Conservation (phyloP, 2,888 invertebrate genomes). For the Melieria picta region DNA sequence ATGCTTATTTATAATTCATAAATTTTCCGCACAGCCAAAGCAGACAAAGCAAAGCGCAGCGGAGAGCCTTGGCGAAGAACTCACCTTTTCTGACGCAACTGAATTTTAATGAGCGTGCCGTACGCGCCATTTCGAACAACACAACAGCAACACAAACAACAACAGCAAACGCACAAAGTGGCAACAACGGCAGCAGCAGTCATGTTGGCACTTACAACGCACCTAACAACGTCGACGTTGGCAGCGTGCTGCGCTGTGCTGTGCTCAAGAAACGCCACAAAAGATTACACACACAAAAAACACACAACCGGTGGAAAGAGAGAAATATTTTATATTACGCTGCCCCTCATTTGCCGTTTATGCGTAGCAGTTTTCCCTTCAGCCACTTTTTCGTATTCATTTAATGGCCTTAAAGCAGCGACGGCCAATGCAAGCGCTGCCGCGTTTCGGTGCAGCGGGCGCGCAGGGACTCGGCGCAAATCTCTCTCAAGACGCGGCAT, state of each 20-base stretch:
- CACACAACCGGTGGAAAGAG: no score
- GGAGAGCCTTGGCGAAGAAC: not conserved
- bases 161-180: no score
- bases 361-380: no score
- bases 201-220: no score
- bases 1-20: constrained; percentile 10
- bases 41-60: not conserved
- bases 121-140: constrained; percentile 18
- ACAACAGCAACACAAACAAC: not conserved
- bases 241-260: not conserved
- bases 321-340: no score
- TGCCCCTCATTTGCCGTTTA: no score
- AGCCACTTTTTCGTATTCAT: not conserved
- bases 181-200: no score
- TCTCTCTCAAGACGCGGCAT: not conserved
- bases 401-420: constrained; percentile 11
- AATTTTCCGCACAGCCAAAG: not conserved
- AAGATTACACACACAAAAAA: constrained; percentile 5
- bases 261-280: not conserved
- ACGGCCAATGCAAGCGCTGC: not conserved
- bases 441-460: constrained; percentile 1
- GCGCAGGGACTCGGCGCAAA: not conserved
- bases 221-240: not conserved
- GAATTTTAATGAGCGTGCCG: constrained; percentile 21
- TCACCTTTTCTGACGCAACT: not conserved